phyloP scores from a whole-genome alignment of 2,113 vertebrate genomes.

The Cettia cetti region DNA sequence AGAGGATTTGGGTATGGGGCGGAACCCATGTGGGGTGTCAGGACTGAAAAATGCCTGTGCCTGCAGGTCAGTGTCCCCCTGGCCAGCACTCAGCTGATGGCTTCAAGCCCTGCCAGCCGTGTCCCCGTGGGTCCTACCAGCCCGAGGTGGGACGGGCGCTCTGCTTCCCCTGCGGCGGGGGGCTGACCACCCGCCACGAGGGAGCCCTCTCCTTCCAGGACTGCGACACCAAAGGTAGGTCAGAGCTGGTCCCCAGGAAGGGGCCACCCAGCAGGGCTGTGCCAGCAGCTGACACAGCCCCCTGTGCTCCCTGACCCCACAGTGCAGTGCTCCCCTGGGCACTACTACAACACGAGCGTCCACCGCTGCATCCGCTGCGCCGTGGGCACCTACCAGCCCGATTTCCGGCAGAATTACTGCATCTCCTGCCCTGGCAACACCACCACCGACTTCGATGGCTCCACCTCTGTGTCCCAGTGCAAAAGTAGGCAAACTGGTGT shows the following conservation, averaged over 20 bases:
- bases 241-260: rapidly evolving
- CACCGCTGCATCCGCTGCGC: constrained; percentile 96
- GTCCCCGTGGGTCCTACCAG: constrained; percentile 89
- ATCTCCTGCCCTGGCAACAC: constrained; percentile 95
- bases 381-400: constrained; percentile 91
- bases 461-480: constrained; percentile 94
- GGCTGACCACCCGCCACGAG: constrained; percentile 88
- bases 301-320: background rate
- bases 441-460: constrained; percentile 95
- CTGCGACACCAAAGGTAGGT: constrained; percentile 95
- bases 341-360: constrained; percentile 95
- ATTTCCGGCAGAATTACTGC: constrained; percentile 96
- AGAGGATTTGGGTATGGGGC: background rate
- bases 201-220: constrained; percentile 93
- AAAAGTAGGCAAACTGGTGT: constrained; percentile 82
- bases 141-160: constrained; percentile 88
- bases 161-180: constrained; percentile 93
- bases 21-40: background rate
- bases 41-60: background rate
- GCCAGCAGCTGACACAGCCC: background rate
- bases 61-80: constrained; percentile 87
- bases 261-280: background rate
- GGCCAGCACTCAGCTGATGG: constrained; percentile 89
- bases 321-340: constrained; percentile 95
- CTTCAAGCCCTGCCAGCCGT: constrained; percentile 91